phyloP scores from a whole-genome alignment of 2,113 vertebrate genomes.

The Rhea americana region DNA sequence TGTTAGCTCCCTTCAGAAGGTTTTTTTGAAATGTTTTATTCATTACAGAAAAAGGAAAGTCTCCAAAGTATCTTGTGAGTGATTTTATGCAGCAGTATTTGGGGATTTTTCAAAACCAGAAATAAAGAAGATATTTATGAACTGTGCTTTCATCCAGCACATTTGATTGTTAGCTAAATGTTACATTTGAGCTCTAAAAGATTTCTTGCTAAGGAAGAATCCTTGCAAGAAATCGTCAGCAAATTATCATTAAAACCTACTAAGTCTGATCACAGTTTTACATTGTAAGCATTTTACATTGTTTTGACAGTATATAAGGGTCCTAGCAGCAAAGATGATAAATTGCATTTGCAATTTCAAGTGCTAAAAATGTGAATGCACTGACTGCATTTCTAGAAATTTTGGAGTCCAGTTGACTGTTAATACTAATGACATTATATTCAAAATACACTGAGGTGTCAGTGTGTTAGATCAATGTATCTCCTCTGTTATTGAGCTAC shows the following conservation, averaged over 20 bases:
- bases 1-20: not conserved
- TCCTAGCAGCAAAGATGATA: not conserved
- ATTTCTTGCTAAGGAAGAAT: not conserved
- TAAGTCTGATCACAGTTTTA: not conserved
- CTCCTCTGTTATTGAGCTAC: not conserved
- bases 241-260: slow-evolving; percentile 7
- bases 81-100: not conserved
- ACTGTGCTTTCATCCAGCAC: not conserved
- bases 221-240: not conserved
- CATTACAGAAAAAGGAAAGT: not conserved
- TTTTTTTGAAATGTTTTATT: slow-evolving; percentile 3
- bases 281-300: not conserved
- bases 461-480: not conserved
- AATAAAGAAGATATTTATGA: not conserved
- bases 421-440: not conserved
- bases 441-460: rapidly evolving
- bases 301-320: not conserved
- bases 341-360: not conserved
- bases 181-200: not conserved
- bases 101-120: not conserved
- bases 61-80: not conserved
- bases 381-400: not conserved
- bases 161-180: not conserved
- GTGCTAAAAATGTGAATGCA: not conserved
- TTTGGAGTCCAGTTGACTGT: not conserved